Conservation (phyloP, 2,888 invertebrate species). For the Ametastegia equiseti region DNA sequence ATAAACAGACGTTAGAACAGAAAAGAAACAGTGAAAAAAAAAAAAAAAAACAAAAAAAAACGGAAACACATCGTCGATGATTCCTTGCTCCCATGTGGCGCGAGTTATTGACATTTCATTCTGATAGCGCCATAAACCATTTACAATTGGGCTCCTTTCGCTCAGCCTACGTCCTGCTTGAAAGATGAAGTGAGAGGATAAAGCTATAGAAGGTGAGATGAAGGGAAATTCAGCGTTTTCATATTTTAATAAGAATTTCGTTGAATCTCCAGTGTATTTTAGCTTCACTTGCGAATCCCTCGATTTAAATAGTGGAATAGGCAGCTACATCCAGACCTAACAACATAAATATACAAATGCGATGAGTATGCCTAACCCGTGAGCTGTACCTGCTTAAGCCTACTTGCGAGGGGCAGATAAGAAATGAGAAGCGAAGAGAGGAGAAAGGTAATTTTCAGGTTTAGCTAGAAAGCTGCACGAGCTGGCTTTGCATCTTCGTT, state of each 20-base stretch:
- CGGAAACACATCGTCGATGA: background rate
- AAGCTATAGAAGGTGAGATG: background rate
- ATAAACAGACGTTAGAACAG: background rate
- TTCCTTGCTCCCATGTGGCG: slow-evolving; percentile 14
- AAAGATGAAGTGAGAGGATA: background rate
- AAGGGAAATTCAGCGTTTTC: background rate
- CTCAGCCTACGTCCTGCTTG: background rate
- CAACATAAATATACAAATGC: background rate
- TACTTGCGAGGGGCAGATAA: background rate
- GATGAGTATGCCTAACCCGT: slow-evolving; percentile 4
- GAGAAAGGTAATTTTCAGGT: slow-evolving; percentile 34
- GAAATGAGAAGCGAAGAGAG: background rate
- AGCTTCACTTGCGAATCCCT: background rate
- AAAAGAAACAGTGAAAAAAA: too few relatives aligned
- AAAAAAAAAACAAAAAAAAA: background rate
- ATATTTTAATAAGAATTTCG: background rate
- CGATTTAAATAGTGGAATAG: background rate
- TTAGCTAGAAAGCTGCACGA: slow-evolving; percentile 20
- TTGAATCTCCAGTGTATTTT: background rate
- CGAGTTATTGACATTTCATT: slow-evolving; percentile 20
- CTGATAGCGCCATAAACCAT: slow-evolving; percentile 21
- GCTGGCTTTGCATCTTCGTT: slow-evolving; percentile 3
- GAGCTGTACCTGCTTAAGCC: background rate
- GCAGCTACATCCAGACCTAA: background rate
- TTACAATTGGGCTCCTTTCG: slow-evolving; percentile 1